A percentile compares a stretch with the other conserved stretches of the same genome.
These are phyloP conservation scores for Sarcophaga carnaria DNA, from an alignment of 2,888 invertebrate species.

Conservation along the genomic window DNA sequence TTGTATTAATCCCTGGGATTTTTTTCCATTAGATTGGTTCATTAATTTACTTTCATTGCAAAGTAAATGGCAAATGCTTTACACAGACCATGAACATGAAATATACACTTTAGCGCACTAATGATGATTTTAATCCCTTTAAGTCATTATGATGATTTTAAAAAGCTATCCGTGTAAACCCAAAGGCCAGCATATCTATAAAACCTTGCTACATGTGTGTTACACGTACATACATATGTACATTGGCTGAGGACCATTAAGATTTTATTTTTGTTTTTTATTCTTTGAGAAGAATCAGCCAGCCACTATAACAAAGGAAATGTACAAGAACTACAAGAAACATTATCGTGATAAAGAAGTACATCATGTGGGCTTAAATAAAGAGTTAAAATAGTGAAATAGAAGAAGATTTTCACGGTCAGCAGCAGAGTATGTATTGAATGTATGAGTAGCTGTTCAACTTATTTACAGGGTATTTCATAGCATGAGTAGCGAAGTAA, in stretches of 20 bases:
- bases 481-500: background rate
- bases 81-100: background rate
- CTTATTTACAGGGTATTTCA: background rate
- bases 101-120: background rate
- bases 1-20: background rate
- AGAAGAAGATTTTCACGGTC: background rate
- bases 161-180: conserved; percentile 8
- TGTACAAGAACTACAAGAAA: conserved; percentile 5
- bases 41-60: background rate
- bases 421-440: background rate
- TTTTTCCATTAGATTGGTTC: background rate
- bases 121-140: conserved; percentile 61
- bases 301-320: conserved; percentile 21
- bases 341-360: conserved; percentile 54
- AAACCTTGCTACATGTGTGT: conserved; percentile 15
- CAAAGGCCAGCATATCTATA: conserved; percentile 3
- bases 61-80: background rate
- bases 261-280: background rate
- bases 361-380: conserved; percentile 40
- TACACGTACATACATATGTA: background rate
- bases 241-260: conserved; percentile 37
- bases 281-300: conserved; percentile 17
- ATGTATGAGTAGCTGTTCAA: background rate
- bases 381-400: conserved; percentile 18
- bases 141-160: conserved; percentile 62